Percentiles rank a stretch among this genome's conserved stretches.
Conservation (phyloP, 2,888 invertebrate species). For the Eupithecia tripunctaria region DNA sequence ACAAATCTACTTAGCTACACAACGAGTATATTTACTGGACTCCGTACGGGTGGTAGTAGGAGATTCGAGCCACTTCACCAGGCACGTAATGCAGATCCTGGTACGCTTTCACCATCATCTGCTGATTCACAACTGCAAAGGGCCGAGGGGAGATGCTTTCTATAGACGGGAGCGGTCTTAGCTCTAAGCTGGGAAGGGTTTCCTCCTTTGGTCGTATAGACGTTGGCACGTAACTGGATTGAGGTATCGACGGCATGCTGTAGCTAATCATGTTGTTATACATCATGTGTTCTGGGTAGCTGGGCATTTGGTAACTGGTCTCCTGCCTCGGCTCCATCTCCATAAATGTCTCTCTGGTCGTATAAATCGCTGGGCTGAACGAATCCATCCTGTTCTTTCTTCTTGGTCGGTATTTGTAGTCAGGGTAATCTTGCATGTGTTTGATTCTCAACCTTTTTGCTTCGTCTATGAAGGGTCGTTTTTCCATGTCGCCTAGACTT, state of each 20-base stretch:
- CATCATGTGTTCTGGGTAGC: constrained; percentile 73
- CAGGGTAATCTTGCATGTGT: constrained; percentile 89
- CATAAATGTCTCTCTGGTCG: constrained; percentile 66
- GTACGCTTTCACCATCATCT: constrained; percentile 82
- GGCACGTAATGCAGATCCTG: constrained; percentile 78
- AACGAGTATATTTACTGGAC: constrained; percentile 61
- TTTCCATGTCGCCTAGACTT: constrained; percentile 89
- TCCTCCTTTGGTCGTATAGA: constrained; percentile 73
- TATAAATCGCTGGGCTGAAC: constrained; percentile 65
- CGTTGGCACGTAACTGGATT: constrained; percentile 64
- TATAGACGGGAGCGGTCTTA: constrained; percentile 77
- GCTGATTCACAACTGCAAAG: constrained; percentile 77
- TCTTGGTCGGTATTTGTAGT: constrained; percentile 88
- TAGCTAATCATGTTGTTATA: constrained; percentile 79
- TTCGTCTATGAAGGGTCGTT: constrained; percentile 94
- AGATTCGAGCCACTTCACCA: constrained; percentile 75
- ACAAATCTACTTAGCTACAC: constrained; percentile 31
- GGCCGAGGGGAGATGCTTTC: constrained; percentile 79
- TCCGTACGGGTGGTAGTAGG: constrained; percentile 79
- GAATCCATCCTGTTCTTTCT: constrained; percentile 84
- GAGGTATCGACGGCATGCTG: constrained; percentile 68
- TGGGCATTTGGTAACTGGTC: constrained; percentile 64
- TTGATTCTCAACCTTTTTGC: constrained; percentile 90
- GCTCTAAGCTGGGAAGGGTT: constrained; percentile 62
- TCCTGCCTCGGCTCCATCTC: constrained; percentile 74